These are phyloP conservation scores for Biston betularia DNA, from an alignment of 2,888 invertebrate species.

Conservation along the genomic window DNA sequence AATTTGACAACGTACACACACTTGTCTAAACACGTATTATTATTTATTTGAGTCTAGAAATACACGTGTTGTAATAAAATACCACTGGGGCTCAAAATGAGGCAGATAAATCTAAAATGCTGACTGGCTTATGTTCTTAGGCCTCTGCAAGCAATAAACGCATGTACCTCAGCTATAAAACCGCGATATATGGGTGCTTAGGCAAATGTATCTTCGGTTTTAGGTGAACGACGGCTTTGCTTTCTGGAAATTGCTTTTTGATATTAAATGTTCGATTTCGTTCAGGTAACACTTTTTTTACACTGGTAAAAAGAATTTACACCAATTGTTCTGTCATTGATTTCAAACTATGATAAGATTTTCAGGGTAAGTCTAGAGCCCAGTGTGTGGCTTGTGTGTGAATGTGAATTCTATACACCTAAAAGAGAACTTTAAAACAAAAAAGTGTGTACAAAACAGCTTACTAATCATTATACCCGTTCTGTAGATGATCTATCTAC, in stretches of 20 bases:
- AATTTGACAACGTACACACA: too few relatives aligned
- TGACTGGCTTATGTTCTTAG: conserved; percentile 30
- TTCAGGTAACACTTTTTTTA: neutral
- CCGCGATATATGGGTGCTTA: conserved; percentile 27
- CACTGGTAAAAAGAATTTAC: too few relatives aligned
- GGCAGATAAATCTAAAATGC: conserved; percentile 28
- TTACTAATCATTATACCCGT: too few relatives aligned
- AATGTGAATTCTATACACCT: too few relatives aligned
- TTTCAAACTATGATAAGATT: too few relatives aligned
- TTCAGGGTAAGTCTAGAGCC: too few relatives aligned
- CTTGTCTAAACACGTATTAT: neutral
- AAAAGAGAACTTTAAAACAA: too few relatives aligned
- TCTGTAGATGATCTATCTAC: too few relatives aligned
- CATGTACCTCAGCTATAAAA: conserved; percentile 16
- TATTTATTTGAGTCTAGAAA: neutral
- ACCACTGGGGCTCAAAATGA: conserved; percentile 17
- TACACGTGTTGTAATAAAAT: conserved; percentile 10
- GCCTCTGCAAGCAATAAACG: conserved; percentile 24
- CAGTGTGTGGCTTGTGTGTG: too few relatives aligned
- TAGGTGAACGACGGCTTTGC: conserved; percentile 9
- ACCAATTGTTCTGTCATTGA: too few relatives aligned
- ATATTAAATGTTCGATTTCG: conserved; percentile 11
- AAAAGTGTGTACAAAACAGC: too few relatives aligned
- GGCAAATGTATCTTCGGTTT: conserved; percentile 17
- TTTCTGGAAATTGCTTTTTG: conserved; percentile 14